Evolutionary conservation across 2,888 invertebrate genomes (phyloP), one percentile per base, ranked within the genome.

Genomic region (Troides aeacus): DNA sequence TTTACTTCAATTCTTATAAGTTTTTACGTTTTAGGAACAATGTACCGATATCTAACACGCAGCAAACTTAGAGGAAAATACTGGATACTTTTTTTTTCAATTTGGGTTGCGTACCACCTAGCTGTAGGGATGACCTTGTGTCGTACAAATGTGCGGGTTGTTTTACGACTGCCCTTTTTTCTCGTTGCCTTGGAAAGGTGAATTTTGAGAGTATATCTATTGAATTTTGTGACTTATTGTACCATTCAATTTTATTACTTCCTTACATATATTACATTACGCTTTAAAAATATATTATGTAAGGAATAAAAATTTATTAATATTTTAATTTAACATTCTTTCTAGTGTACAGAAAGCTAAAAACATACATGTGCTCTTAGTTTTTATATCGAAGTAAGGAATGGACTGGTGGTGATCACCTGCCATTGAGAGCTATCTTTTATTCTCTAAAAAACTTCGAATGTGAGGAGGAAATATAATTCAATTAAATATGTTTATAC

Each of bases 201-300:
- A 82, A 84, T 84, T 87, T 83, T 80, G 74, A 78, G 78, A 77
- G 82, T 83, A 84, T 39, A 69, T 81, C 83, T 83, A 84, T 85
- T 82, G 82, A 83, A 83, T 81, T 76, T 85, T 83, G 82, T 86
- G 82, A 84, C 82, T 84, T 85, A 85, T 83, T 82, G 82, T 56
- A 56, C 53, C 50, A 68, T 68, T 64, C n/a, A 56, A 46, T 68
- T 68, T 68, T 68, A 64, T 64, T 63, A 63, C 58, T 39, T 17
- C 5, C 17, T 64, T 39, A 1, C 23, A 21, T 21, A 57, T 21
- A 57, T 21, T 57, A n/a, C 57, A 58, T 21, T 56, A 56, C 8
- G 21, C 15, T 15, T 46, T 39, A 10, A 39, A 39, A 39, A 39
- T 10, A 10, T 39, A 30, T 30, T 30, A 30, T 30, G 30, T 30